Conservation (phyloP, 64 coral and sea anemone genomes). For the Actinia equina region DNA sequence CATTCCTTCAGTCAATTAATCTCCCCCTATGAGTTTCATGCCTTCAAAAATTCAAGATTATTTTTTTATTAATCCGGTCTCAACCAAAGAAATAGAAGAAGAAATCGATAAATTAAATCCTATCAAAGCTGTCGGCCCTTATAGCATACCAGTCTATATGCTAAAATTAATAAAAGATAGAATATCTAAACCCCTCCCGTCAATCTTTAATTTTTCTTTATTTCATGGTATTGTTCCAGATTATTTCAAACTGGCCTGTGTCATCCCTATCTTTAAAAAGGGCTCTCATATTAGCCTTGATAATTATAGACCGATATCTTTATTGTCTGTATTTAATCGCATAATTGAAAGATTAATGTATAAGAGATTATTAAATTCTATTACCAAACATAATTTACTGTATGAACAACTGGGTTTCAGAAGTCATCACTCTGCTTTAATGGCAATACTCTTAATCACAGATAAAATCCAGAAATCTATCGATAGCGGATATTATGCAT, state of each 20-base stretch:
- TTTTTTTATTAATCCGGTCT: background rate
- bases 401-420: constrained; percentile 15
- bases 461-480: background rate
- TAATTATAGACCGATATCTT: background rate
- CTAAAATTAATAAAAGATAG: constrained; percentile 26
- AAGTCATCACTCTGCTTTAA: background rate
- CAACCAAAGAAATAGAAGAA: background rate
- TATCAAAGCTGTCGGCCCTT: constrained; percentile 29
- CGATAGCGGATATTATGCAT: background rate
- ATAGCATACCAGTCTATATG: constrained; percentile 28
- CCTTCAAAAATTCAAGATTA: background rate
- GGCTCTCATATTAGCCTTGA: background rate
- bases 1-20: background rate
- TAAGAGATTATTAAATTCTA: constrained; percentile 11
- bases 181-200: constrained; percentile 3
- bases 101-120: background rate
- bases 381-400: background rate
- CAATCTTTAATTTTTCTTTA: constrained; percentile 30
- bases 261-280: constrained; percentile 26
- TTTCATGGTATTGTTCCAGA: constrained; percentile 28
- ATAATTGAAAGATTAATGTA: constrained; percentile 4
- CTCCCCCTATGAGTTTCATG: background rate
- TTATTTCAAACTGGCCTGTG: constrained; percentile 24
- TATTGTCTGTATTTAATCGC: constrained; percentile 20
- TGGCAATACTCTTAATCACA: background rate